A percentile compares a stretch with the other conserved stretches of the same genome.
Conservation (phyloP, 2,888 invertebrate genomes). For the Venusia cambrica region DNA sequence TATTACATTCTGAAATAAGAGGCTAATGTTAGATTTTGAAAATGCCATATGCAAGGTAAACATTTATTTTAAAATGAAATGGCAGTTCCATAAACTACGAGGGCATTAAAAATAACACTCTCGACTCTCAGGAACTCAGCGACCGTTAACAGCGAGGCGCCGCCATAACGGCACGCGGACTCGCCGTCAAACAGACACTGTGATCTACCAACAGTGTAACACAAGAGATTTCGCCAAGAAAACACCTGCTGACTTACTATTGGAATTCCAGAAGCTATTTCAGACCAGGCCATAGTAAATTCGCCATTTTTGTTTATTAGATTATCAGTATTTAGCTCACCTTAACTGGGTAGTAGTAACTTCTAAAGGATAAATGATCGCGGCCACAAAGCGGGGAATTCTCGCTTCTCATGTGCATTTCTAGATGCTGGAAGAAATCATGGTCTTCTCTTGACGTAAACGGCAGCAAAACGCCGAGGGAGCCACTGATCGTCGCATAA, state of each 20-base stretch:
- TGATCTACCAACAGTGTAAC: slow-evolving; percentile 75
- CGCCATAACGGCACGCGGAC: slow-evolving; percentile 56
- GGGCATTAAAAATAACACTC: slow-evolving; percentile 39
- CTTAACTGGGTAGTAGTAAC: slow-evolving; percentile 98
- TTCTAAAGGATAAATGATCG: slow-evolving; percentile 97
- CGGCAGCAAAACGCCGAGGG: slow-evolving; percentile 95
- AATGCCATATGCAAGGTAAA: background rate
- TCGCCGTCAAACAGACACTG: slow-evolving; percentile 36
- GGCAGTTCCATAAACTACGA: slow-evolving; percentile 73
- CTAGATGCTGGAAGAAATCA: slow-evolving; percentile 99
- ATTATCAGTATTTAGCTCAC: slow-evolving; percentile 77
- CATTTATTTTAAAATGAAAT: slow-evolving; percentile 25
- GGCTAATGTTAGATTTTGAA: no score
- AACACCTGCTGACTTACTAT: slow-evolving; percentile 71
- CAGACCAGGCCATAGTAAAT: no score
- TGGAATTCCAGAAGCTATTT: slow-evolving; percentile 33
- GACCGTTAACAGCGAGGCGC: slow-evolving; percentile 40
- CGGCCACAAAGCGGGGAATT: slow-evolving; percentile 97
- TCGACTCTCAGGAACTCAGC: slow-evolving; percentile 72
- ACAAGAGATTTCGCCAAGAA: slow-evolving; percentile 43
- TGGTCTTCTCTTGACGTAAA: slow-evolving; percentile 98
- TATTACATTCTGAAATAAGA: slow-evolving; percentile 92
- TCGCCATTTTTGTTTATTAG: no score
- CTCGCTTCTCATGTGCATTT: slow-evolving; percentile 99
- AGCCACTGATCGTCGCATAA: slow-evolving; percentile 97